Evolutionary conservation across 1,140 invertebrate species (phyloP).

Genomic region (Charaxes varanes): DNA sequence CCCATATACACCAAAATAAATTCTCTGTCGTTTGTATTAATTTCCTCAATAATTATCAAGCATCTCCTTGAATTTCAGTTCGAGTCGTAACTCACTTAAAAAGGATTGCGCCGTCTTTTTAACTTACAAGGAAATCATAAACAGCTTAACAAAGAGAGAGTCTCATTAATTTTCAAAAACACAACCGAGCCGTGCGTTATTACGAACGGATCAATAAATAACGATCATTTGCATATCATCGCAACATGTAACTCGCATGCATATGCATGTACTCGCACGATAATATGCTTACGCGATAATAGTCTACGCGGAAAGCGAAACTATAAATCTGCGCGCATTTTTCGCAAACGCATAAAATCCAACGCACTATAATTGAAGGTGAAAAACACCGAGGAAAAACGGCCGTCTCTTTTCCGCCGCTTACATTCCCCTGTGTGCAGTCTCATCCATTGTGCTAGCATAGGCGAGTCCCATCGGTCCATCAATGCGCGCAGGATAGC

Average conservation of each 20-base stretch:
- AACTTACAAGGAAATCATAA: conserved; percentile 21
- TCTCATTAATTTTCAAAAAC: conserved; percentile 25
- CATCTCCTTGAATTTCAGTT: too few species aligned
- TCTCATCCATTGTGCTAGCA: too few species aligned
- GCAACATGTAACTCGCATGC: conserved; percentile 29
- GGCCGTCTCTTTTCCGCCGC: too few species aligned
- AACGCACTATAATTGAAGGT: conserved; percentile 66
- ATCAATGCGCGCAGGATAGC: too few species aligned
- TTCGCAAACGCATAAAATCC: conserved; percentile 69
- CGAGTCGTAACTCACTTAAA: too few species aligned
- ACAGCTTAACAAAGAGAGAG: conserved; percentile 18
- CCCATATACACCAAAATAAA: too few species aligned
- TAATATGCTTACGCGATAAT: conserved; percentile 41
- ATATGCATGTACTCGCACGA: conserved; percentile 25
- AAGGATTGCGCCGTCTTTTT: conserved; percentile 8
- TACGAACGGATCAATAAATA: conserved; percentile 38
- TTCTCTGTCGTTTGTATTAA: too few species aligned
- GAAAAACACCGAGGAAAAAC: conserved; percentile 26
- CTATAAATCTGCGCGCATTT: conserved; percentile 65
- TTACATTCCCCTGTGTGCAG: too few species aligned
- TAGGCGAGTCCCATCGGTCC: too few species aligned
- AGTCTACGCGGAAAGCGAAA: conserved; percentile 59
- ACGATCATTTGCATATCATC: conserved; percentile 41
- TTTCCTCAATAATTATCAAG: too few species aligned
- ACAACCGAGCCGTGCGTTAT: conserved; percentile 20